Conservation (phyloP, 2,113 vertebrate genomes). For the Pterocles burchelli region DNA sequence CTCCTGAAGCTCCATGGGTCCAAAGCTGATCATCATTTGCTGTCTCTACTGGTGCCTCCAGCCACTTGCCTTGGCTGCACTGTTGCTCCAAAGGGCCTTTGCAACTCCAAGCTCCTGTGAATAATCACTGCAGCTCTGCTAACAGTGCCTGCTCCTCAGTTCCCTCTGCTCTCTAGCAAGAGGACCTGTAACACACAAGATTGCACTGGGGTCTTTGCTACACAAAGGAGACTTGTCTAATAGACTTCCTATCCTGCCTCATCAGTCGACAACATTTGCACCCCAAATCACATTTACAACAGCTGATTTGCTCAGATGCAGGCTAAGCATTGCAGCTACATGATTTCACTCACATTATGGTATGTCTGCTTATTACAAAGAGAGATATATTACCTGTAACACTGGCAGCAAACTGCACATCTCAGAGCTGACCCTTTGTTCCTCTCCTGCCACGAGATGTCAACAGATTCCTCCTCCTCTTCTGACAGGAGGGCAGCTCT, state of each 20-base stretch:
- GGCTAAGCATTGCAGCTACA: rapidly evolving
- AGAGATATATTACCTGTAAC: background rate
- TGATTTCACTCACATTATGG: background rate
- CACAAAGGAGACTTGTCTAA: background rate
- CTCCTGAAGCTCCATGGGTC: background rate
- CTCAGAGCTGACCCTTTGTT: background rate
- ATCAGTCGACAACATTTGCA: background rate
- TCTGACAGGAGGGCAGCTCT: background rate
- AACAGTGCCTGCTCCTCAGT: rapidly evolving
- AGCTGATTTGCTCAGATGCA: background rate
- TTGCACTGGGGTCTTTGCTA: background rate
- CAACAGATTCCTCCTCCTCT: background rate
- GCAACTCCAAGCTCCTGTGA: background rate
- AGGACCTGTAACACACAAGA: background rate
- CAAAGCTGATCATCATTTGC: background rate
- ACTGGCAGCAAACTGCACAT: background rate
- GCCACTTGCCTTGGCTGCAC: rapidly evolving
- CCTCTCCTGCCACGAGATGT: background rate
- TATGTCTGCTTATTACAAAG: background rate
- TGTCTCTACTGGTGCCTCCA: background rate
- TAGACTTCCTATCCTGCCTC: background rate
- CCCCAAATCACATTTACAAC: background rate
- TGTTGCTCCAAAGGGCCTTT: background rate
- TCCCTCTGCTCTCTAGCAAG: background rate
- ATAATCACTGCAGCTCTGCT: background rate